Conservation (phyloP, 2,113 vertebrate species). For the Tautogolabrus adspersus region DNA sequence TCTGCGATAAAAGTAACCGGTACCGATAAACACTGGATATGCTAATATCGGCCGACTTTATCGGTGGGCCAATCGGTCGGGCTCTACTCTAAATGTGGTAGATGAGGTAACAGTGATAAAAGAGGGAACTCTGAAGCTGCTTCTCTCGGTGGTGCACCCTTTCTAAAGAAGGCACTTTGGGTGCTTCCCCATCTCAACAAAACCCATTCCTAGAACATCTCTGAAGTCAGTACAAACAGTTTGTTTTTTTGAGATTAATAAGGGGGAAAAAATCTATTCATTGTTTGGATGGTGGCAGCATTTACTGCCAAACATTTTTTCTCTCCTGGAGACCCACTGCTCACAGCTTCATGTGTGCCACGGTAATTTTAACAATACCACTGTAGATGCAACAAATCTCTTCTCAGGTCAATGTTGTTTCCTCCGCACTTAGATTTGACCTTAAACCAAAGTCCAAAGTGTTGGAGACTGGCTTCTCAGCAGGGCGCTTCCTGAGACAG, state of each 20-base stretch:
- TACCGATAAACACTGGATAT: no score
- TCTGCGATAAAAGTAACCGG: no score
- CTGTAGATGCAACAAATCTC: slow-evolving; percentile 24
- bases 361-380: not conserved
- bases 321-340: slow-evolving; percentile 12
- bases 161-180: slow-evolving; percentile 87
- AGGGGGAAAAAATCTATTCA: slow-evolving; percentile 7
- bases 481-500: slow-evolving; percentile 4
- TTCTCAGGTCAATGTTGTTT: slow-evolving; percentile 4
- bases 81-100: slow-evolving; percentile 52
- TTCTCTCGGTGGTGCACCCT: slow-evolving; percentile 69
- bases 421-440: slow-evolving; percentile 37
- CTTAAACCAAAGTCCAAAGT: slow-evolving; percentile 30
- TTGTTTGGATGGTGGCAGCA: slow-evolving; percentile 21
- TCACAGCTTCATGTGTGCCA: slow-evolving; percentile 22
- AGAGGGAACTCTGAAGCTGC: slow-evolving; percentile 56
- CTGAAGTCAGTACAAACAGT: slow-evolving; percentile 49
- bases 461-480: slow-evolving; percentile 10
- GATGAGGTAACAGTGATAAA: slow-evolving; percentile 68
- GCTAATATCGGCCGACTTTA: no score
- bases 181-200: slow-evolving; percentile 73
- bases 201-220: slow-evolving; percentile 33
- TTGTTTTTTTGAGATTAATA: slow-evolving; percentile 51
- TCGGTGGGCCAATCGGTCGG: no score
- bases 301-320: slow-evolving; percentile 27